Conservation (phyloP, 2,113 vertebrate species). For the Phyllostomus discolor region DNA sequence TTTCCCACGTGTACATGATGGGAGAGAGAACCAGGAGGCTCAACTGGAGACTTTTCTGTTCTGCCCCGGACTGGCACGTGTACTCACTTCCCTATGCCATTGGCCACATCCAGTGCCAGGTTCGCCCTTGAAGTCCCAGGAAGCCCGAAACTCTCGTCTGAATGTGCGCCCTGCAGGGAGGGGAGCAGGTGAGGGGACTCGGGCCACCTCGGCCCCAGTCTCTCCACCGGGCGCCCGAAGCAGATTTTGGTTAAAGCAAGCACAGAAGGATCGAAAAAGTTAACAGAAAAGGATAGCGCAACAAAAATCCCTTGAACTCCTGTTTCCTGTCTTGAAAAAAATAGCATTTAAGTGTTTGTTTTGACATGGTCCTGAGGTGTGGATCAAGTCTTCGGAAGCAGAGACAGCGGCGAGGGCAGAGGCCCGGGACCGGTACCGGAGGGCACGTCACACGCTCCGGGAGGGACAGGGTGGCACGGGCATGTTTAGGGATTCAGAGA, state of each 20-base stretch:
- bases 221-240: not conserved
- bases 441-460: fast-evolving
- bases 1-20: not conserved
- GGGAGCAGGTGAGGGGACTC: not conserved
- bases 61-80: not conserved
- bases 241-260: no score
- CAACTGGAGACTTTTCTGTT: not conserved
- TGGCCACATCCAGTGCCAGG: not conserved
- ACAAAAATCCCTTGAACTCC: not conserved
- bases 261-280: not conserved
- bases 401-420: not conserved
- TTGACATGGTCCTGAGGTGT: not conserved
- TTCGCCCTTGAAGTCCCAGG: not conserved
- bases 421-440: not conserved
- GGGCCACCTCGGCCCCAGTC: not conserved
- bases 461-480: not conserved
- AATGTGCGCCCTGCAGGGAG: not conserved
- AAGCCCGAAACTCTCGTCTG: not conserved
- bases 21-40: not conserved
- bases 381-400: not conserved
- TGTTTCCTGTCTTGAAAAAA: not conserved
- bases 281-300: not conserved
- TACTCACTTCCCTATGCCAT: not conserved
- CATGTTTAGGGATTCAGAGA: not conserved
- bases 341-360: not conserved